A percentile compares a stretch with the other conserved stretches of the same genome.
These are phyloP conservation scores for Eupithecia dodoneata DNA, from an alignment of 2,888 invertebrate species.

Conservation along the genomic window DNA sequence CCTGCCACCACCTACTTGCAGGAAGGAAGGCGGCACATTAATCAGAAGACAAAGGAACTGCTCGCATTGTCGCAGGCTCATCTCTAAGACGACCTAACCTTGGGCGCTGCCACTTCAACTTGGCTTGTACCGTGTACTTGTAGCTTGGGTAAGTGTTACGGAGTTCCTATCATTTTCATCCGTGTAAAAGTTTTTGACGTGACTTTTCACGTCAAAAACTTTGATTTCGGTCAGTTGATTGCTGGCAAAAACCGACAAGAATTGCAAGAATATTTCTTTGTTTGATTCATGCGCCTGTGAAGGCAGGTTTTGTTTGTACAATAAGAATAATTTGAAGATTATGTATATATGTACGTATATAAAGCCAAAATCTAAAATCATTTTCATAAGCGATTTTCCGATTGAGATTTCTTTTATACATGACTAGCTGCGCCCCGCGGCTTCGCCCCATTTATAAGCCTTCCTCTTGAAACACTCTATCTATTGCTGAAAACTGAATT, in stretches of 20 bases:
- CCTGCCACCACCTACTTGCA: constrained; percentile 24
- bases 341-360: too few species aligned
- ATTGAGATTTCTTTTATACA: too few species aligned
- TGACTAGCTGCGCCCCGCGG: too few species aligned
- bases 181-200: background rate
- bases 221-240: background rate
- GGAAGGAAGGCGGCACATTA: constrained; percentile 47
- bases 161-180: background rate
- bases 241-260: background rate
- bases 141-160: background rate
- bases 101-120: constrained; percentile 18
- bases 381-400: too few species aligned
- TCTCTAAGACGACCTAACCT: constrained; percentile 39
- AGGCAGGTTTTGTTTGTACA: background rate
- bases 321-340: too few species aligned
- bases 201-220: too few species aligned
- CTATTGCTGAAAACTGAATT: too few species aligned
- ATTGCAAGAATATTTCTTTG: background rate
- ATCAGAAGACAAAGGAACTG: constrained; percentile 48
- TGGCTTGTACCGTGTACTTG: background rate
- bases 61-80: constrained; percentile 45
- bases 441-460: too few species aligned
- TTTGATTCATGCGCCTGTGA: background rate
- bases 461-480: too few species aligned
- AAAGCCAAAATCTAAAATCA: too few species aligned